A percentile compares a stretch with the other conserved stretches of the same genome.
Evolutionary conservation across 2,888 invertebrate species (phyloP).

Genomic region (Oeneis ivallda): DNA sequence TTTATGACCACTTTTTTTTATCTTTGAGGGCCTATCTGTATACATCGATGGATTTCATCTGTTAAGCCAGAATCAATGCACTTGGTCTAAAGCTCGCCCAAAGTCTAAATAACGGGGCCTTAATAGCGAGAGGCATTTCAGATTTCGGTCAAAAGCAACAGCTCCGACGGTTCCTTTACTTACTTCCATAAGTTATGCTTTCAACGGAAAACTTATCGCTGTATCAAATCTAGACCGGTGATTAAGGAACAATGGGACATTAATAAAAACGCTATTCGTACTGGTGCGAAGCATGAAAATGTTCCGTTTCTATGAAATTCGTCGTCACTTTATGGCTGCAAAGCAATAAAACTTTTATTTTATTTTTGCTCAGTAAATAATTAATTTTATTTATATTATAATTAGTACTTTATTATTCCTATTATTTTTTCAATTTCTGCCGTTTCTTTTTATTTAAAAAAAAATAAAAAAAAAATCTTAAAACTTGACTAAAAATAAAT

Average conservation of each 20-base stretch:
- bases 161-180: conserved; percentile 57
- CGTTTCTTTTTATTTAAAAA: too few relatives aligned
- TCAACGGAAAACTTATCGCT: conserved; percentile 71
- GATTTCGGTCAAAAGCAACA: conserved; percentile 54
- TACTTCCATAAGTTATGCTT: conserved; percentile 59
- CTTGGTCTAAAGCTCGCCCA: background rate
- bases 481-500: too few relatives aligned
- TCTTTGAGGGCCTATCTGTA: too few relatives aligned
- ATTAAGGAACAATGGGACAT: conserved; percentile 78
- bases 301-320: conserved; percentile 57
- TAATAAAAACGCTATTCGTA: conserved; percentile 66
- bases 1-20: too few relatives aligned
- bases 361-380: background rate
- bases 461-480: too few relatives aligned
- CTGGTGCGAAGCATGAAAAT: conserved; percentile 65
- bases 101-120: background rate
- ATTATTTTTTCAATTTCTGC: too few relatives aligned
- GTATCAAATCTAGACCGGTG: conserved; percentile 68
- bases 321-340: conserved; percentile 26
- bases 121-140: conserved; percentile 49
- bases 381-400: background rate
- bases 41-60: too few relatives aligned
- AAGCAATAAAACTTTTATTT: conserved; percentile 24
- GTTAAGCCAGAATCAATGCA: background rate
- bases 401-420: too few relatives aligned